Evolutionary conservation across 2,797 vertebrate genomes (phyloP).

Genomic region (Cuniculus paca): DNA sequence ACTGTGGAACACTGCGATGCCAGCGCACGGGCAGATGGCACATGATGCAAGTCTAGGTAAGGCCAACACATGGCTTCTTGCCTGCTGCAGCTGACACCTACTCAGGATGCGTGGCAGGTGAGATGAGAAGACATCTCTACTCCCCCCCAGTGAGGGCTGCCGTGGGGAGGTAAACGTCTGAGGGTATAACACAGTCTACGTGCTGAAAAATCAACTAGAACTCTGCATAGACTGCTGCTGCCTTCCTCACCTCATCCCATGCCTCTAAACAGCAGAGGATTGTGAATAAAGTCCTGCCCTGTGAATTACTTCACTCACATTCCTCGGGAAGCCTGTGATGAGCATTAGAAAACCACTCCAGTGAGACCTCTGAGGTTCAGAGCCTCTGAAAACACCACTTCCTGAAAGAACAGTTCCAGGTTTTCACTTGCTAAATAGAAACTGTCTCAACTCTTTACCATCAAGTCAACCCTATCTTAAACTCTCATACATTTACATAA

Average conservation of each 20-base stretch:
- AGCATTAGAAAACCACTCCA: conserved; percentile 35
- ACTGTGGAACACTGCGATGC: not conserved
- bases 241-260: not conserved
- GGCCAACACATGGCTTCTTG: not conserved
- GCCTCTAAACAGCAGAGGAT: not conserved
- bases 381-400: conserved; percentile 49
- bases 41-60: not conserved
- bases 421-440: conserved; percentile 67
- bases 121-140: not conserved
- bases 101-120: not conserved
- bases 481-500: conserved; percentile 38
- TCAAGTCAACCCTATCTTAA: conserved; percentile 31
- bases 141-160: not conserved
- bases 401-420: not conserved
- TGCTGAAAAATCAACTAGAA: not conserved
- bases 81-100: not conserved
- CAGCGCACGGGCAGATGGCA: not conserved
- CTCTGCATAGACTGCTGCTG: not conserved
- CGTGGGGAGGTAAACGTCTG: not conserved
- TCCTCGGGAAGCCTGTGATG: conserved; percentile 27
- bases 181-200: not conserved
- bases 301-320: conserved; percentile 3
- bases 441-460: conserved; percentile 60
- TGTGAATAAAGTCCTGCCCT: not conserved
- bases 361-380: not conserved